Evolutionary conservation across 2,888 invertebrate genomes (phyloP), one percentile per base, ranked within the genome.

Genomic region (Philonicus albiceps): DNA sequence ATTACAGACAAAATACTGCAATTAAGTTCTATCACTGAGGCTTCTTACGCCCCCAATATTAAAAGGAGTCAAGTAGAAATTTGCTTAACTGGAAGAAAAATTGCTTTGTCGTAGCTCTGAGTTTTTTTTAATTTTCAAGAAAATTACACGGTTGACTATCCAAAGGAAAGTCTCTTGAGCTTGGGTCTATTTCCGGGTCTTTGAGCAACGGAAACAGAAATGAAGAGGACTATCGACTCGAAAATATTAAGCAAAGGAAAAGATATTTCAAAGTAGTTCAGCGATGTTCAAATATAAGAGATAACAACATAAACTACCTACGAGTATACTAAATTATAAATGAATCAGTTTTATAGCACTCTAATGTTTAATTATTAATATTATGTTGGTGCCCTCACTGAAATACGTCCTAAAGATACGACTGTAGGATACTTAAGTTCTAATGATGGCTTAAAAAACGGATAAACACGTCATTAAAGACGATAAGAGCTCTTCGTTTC

Each of bases 381-480:
- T 76, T 11, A 11, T 40, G 34, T 11, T 13, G 6, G 13, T 37
- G 7, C 5, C 76, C 3, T 5, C 11, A 19, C 13, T 22, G 49
- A 27, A 30, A 78, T 49, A 49, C 7, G 30, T 27, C 40, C 7
- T 30, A 6, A 30, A 78, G 30, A 78, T 53, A 78, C n/a, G 49
- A 31, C 78, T 31, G 3, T 4, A 76, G 76, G 22, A 76, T 76
- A 40, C 76, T 76, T 76, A 76, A 34, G 76, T 31, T 49, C 43
- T 30, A 6, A 13, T 49, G 5, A 78, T 78, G 49, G 22, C 49
- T 78, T 78, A 27, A 78, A 49, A 49, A 49, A 11, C 49, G 53
- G 78, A 78, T 78, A 49, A 78, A 49, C 53, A 78, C 49, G 49
- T 78, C 78, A 78, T 78, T 78, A 78, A 27, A 53, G 16, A 27